phyloP scores from a whole-genome alignment of 2,797 vertebrate species.

The Lacerta agilis region DNA sequence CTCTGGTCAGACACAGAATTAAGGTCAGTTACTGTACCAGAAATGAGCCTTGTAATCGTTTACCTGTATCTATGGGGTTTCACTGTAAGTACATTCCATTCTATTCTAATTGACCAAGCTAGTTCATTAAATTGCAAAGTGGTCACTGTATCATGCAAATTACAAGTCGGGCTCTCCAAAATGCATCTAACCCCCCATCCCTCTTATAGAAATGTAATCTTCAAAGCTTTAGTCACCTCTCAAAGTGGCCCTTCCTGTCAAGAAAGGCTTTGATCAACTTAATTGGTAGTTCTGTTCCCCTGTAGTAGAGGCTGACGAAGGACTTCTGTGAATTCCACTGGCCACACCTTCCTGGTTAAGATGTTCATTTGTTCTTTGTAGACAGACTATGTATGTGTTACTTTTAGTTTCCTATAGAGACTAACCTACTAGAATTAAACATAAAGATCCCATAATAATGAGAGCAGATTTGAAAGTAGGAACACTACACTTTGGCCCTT shows the following conservation, averaged over 20 bases:
- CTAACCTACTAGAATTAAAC: too few species aligned
- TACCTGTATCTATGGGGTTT: neutral
- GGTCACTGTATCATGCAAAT: neutral
- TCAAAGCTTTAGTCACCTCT: neutral
- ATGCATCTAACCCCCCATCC: neutral
- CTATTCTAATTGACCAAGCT: neutral
- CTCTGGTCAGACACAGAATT: neutral
- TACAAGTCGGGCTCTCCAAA: neutral
- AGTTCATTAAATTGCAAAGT: neutral
- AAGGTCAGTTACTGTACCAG: neutral
- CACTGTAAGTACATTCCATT: neutral
- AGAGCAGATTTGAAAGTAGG: neutral
- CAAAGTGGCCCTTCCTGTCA: neutral
- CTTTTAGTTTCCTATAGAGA: neutral
- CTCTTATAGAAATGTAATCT: neutral
- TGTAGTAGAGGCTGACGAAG: neutral
- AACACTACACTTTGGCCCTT: neutral
- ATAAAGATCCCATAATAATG: too few species aligned
- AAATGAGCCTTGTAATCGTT: neutral
- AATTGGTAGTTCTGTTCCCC: neutral
- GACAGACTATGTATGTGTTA: neutral
- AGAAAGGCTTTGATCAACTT: constrained; percentile 1
- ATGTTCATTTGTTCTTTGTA: neutral
- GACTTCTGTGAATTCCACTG: neutral
- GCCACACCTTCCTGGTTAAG: neutral